These are phyloP conservation scores for Rostratula benghalensis DNA, from an alignment of 2,113 vertebrate genomes.

Conservation along the genomic window DNA sequence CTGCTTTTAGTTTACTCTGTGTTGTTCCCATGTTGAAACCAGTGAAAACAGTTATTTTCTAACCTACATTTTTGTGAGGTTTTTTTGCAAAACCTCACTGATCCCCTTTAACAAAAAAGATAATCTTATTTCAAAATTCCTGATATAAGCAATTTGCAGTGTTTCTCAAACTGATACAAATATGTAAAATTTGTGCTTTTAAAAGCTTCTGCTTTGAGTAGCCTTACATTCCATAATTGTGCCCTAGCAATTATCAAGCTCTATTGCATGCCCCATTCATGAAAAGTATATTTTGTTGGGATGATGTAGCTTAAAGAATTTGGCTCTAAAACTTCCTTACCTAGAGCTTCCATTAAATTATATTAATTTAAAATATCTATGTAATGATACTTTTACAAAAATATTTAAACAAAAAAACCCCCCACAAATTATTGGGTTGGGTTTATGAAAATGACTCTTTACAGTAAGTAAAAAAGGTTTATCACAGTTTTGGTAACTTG, in stretches of 20 bases:
- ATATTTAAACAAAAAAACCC: not conserved
- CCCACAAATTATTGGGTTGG: slow-evolving; percentile 62
- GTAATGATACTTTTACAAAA: slow-evolving; percentile 74
- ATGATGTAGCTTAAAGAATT: slow-evolving; percentile 62
- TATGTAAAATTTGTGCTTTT: slow-evolving; percentile 76
- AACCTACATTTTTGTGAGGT: not conserved
- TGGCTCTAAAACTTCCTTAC: slow-evolving; percentile 60
- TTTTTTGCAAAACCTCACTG: slow-evolving; percentile 52
- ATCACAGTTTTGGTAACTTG: slow-evolving; percentile 90
- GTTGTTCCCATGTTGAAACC: slow-evolving; percentile 52
- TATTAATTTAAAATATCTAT: slow-evolving; percentile 84
- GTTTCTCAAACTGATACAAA: slow-evolving; percentile 71
- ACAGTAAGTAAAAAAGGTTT: slow-evolving; percentile 83
- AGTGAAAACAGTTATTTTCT: slow-evolving; percentile 40
- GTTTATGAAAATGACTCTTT: slow-evolving; percentile 77
- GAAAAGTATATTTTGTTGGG: slow-evolving; percentile 62
- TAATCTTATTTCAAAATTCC: slow-evolving; percentile 49
- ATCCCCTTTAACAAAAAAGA: slow-evolving; percentile 65
- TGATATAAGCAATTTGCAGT: slow-evolving; percentile 35
- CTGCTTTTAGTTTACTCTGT: slow-evolving; percentile 50
- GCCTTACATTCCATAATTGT: slow-evolving; percentile 66
- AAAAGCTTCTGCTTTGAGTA: slow-evolving; percentile 75
- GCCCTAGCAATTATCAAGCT: slow-evolving; percentile 65
- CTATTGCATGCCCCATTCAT: slow-evolving; percentile 72
- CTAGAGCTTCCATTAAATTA: slow-evolving; percentile 80